Evolutionary conservation across 1,140 invertebrate genomes (phyloP), one percentile per base, ranked within the genome.

Genomic region (Teleogryllus occipitalis): DNA sequence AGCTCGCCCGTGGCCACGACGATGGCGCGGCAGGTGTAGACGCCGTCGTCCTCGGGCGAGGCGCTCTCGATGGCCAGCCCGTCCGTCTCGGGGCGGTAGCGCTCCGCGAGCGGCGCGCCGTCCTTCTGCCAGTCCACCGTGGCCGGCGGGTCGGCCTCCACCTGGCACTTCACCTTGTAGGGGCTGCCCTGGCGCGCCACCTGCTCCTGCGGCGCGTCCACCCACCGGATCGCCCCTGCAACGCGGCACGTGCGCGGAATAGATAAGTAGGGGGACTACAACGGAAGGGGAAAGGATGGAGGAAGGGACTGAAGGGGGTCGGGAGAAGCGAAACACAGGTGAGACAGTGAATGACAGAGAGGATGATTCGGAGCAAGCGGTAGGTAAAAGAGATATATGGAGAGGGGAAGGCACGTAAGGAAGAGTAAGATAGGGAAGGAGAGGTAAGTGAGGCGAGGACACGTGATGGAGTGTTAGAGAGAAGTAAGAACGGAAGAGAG

Each of bases 81-180:
- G 82, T 95, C 91, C 0, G 90, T 88, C 80, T 93, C 91, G 78
- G 94, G 90, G 12, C 95, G 89, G 82, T 94, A 95, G 78, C 89
- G 90, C 80, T 86, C 85, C 76, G 90, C 90, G 65, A 86, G 82
- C 65, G 54, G 85, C 81, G 91, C 87, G n/a, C 91, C 92, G 85
- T 96, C 92, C 84, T 92, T 92, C 75, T 91, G 88, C 96, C 95
- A 97, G 84, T 94, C 93, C 15, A 97, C 91, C 15, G 89, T 89
- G 0, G 96, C 94, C 47, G 93, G 87, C 18, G 96, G 96, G 85
- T 93, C 92, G 0, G 96, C 95, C 76, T 90, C 91, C 0, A 97
- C 96, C 85, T 93, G 90, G 83, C 97, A 98, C 84, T 90, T 91
- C 10, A 97, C 90, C 85, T 90, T 90, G 83, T 92, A 95, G 81